Conservation (phyloP, 2,113 vertebrate species). For the Athene noctua region DNA sequence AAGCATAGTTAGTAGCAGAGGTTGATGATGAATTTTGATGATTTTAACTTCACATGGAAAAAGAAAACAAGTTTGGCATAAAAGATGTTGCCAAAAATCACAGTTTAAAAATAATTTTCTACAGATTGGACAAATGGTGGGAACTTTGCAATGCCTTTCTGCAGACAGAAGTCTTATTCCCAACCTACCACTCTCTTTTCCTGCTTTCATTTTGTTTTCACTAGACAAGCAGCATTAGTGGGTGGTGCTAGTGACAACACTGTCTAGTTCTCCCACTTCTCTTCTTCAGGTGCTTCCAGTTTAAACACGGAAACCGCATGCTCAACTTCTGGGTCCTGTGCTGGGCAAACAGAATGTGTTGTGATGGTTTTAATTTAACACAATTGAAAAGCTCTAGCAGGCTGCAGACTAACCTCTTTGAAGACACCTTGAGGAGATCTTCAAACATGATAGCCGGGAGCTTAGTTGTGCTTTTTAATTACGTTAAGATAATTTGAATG, state of each 20-base stretch:
- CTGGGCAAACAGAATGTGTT: neutral
- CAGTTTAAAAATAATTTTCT: neutral
- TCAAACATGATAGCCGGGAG: slow-evolving; percentile 37
- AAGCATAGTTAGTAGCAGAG: neutral
- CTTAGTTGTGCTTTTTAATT: slow-evolving; percentile 43
- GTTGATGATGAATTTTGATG: neutral
- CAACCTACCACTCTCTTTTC: neutral
- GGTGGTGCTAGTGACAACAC: neutral
- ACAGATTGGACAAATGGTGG: neutral
- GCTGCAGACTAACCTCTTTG: neutral
- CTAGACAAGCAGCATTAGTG: neutral
- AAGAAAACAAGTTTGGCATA: neutral
- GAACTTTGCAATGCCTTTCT: neutral
- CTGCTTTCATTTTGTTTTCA: neutral
- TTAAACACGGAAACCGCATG: neutral
- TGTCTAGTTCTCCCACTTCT: neutral
- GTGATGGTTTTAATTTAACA: neutral
- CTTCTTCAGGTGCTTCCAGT: neutral
- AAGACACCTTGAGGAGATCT: slow-evolving; percentile 6
- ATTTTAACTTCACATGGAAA: neutral
- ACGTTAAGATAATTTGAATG: slow-evolving; percentile 35
- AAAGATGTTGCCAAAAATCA: neutral
- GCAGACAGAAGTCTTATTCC: neutral
- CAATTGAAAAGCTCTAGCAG: neutral
- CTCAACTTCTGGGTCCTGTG: neutral